Base-by-base conservation (phyloP, 2,888 invertebrate species). In the Cactoblastis cactorum region DNA sequence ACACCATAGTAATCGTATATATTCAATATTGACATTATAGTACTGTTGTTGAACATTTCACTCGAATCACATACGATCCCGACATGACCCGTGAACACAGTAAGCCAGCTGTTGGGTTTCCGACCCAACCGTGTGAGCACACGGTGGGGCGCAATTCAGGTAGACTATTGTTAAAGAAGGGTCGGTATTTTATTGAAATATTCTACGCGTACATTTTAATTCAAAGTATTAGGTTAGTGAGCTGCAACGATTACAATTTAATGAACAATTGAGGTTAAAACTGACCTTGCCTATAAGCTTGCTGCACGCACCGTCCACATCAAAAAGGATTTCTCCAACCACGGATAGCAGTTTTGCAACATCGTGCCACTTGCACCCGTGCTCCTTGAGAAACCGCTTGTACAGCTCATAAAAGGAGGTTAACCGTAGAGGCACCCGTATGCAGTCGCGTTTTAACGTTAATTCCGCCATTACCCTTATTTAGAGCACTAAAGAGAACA, bases 351-450 rank as follows among this genome's bases (percentile, higher is more conserved):
- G 71, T 77, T 88, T 88, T 46, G 86, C 70, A 57, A 90, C 71
- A 71, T 89, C 88, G 63, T 86, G 87, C 90, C 88, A 90, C 65
- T 83, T 84, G 75, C 85, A 88, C 54, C 84, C 80, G 71, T 87
- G 85, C 58, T 87, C 87, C 76, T 88, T 86, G 58, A 89, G 80
- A 72, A 89, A 82, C 62, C 81, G 76, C 65, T 81, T 87, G 71
- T 88, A 90, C 38, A 89, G 72, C 56, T 85, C 85, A 62, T 80
- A 86, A 65, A 88, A 86, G 55, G 87, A 87, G 53, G 74, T 65
- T 51, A 87, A 65, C 52, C 79, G 77, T 33, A 84, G 71, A 32
- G 84, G 81, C 53, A 79, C 55, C 53, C 75, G 74, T 38, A 71
- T 57, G 19, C 74, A 76, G 50, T 79, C 76, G 55, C 73, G 68